Percentiles rank a stretch among this genome's conserved stretches.
Conservation (phyloP, 2,888 invertebrate species). For the Leucozona laternaria region DNA sequence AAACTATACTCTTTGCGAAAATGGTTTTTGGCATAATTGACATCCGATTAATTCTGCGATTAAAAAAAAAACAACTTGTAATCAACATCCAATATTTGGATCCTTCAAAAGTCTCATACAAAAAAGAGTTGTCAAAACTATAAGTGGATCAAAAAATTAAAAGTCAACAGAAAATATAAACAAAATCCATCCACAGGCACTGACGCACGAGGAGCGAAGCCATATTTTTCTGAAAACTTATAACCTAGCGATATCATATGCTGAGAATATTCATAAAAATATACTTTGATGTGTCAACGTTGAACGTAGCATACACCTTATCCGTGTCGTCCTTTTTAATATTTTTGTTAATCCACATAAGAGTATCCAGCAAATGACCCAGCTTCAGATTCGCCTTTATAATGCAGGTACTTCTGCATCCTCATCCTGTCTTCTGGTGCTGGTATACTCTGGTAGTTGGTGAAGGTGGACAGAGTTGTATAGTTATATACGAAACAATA, state of each 20-base stretch:
- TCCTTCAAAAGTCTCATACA: neutral
- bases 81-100: neutral
- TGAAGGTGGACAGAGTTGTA: neutral
- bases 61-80: no score
- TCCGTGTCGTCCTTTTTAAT: constrained; percentile 6
- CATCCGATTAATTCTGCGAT: no score
- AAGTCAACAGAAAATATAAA: neutral
- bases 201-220: neutral
- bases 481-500: constrained; percentile 24
- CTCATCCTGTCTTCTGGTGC: no score
- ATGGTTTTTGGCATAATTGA: no score
- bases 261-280: constrained; percentile 1
- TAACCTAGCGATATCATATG: neutral
- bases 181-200: neutral
- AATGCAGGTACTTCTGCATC: constrained; percentile 20
- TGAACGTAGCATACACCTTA: neutral
- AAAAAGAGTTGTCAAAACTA: neutral
- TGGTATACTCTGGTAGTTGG: neutral
- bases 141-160: constrained; percentile 20
- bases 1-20: no score
- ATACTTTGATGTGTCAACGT: constrained; percentile 39
- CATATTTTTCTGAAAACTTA: neutral
- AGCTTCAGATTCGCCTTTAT: constrained; percentile 5
- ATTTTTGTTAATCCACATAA: constrained; percentile 30
- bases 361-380: constrained; percentile 37